Evolutionary conservation across 2,888 invertebrate genomes (phyloP).

Genomic region (Diachrysia chrysitis): DNA sequence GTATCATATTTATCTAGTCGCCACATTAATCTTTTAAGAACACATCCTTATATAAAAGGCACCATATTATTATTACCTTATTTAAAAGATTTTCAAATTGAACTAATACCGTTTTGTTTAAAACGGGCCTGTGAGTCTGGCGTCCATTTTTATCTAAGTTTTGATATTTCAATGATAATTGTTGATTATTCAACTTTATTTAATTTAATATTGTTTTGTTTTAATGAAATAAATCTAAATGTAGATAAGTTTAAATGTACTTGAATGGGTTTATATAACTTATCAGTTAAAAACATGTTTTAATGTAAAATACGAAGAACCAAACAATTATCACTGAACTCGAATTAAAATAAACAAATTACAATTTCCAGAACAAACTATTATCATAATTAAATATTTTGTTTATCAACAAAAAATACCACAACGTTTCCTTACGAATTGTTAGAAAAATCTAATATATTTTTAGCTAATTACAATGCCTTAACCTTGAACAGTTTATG

Average conservation of each 20-base stretch:
- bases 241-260: not conserved
- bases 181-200: not conserved
- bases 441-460: conserved; percentile 63
- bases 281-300: no score
- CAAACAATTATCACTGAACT: not conserved
- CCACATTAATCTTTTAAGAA: not conserved
- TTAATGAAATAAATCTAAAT: not conserved
- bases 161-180: conserved; percentile 3
- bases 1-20: no score
- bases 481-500: conserved; percentile 30
- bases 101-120: not conserved
- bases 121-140: not conserved
- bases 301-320: not conserved
- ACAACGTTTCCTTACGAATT: conserved; percentile 58
- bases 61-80: not conserved
- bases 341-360: not conserved
- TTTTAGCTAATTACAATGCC: conserved; percentile 56
- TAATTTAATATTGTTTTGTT: no score
- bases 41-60: not conserved
- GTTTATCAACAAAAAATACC: conserved; percentile 15
- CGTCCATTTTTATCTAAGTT: not conserved
- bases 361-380: conserved; percentile 6
- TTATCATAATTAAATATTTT: conserved; percentile 22
- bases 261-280: not conserved
- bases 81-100: not conserved